Evolutionary conservation across 2,888 invertebrate species (phyloP), one percentile per base, ranked within the genome.

Genomic region (Amphipoea lucens): DNA sequence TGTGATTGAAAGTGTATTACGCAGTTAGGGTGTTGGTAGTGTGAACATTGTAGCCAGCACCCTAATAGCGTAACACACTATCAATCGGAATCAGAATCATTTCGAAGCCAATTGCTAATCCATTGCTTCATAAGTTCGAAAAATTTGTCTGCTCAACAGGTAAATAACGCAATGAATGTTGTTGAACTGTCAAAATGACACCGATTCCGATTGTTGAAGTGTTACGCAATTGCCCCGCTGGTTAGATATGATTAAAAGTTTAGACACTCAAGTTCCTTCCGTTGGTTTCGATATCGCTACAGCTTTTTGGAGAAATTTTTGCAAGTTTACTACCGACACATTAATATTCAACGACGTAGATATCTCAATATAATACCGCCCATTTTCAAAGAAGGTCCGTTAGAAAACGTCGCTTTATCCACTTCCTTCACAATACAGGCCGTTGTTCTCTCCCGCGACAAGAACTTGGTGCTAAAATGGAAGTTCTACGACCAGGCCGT

Each of bases 401-500:
- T 40, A 40, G 20, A 11, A 42, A 63, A 42, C 0, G 0, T 63
- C 12, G 12, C 23, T 4, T 76, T 20, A 68, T 42, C 17, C 2
- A 40, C 14, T 77, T 17, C 17, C 57, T n/a, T 23, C 54, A 17
- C 42, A 29, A 76, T 57, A 11, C 80, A 95, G 95, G 95, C 94
- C 23, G 91, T 95, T 76, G 23, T 93, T 40, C 90, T 80, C 76
- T 92, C 93, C 0, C 91, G 90, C 11, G 86, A 92, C 83, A 89
- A 91, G 81, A 81, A 90, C 0, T 85, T 95, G 62, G 80, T 94
- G 60, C 85, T 95, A 69, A 89, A 85, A 79, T 95, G 95, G 95
- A 90, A 92, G 90, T 95, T 95, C 92, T 94, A 91, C 91, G 91
- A 94, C 76, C 94, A 94, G 85, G 89, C 87, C 73, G 83, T 89